Percentiles rank a stretch among this genome's conserved stretches.
These are phyloP conservation scores for Tetrax tetrax DNA, from an alignment of 2,113 vertebrate species.

Conservation along the genomic window DNA sequence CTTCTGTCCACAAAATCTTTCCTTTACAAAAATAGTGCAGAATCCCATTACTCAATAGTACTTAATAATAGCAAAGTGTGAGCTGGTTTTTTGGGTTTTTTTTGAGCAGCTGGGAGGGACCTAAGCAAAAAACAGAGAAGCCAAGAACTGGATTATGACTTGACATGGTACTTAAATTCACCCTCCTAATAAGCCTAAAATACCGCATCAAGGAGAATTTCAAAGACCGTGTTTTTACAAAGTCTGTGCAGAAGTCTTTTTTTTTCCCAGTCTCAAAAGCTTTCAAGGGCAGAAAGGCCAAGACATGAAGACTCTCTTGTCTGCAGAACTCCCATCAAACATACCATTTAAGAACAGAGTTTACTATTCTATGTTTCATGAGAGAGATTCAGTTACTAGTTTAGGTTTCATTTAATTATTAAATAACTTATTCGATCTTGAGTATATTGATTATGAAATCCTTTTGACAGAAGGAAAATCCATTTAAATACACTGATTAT, in stretches of 20 bases:
- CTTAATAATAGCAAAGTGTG: background rate
- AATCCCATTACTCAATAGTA: background rate
- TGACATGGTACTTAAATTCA: constrained; percentile 12
- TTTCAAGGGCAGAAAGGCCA: constrained; percentile 47
- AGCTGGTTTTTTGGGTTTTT: background rate
- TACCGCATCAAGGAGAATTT: constrained; percentile 56
- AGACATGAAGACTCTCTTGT: constrained; percentile 13
- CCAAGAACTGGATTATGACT: constrained; percentile 18
- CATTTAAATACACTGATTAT: background rate
- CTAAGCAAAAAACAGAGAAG: background rate
- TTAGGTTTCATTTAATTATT: constrained; percentile 25
- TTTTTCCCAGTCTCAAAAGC: constrained; percentile 44
- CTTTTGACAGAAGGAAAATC: background rate
- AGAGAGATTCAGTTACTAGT: background rate
- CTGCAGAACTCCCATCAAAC: constrained; percentile 44
- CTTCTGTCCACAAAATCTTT: background rate
- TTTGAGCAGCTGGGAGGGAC: background rate
- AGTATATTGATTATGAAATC: background rate
- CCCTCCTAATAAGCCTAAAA: constrained; percentile 58
- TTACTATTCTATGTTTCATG: background rate
- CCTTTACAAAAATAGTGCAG: background rate
- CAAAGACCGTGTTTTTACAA: constrained; percentile 30
- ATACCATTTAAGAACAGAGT: background rate
- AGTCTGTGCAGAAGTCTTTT: constrained; percentile 34
- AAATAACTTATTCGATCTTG: background rate